A percentile compares a stretch with the other conserved stretches of the same genome.
phyloP scores from a whole-genome alignment of 2,888 invertebrate species.

The Idaea dimidiata region DNA sequence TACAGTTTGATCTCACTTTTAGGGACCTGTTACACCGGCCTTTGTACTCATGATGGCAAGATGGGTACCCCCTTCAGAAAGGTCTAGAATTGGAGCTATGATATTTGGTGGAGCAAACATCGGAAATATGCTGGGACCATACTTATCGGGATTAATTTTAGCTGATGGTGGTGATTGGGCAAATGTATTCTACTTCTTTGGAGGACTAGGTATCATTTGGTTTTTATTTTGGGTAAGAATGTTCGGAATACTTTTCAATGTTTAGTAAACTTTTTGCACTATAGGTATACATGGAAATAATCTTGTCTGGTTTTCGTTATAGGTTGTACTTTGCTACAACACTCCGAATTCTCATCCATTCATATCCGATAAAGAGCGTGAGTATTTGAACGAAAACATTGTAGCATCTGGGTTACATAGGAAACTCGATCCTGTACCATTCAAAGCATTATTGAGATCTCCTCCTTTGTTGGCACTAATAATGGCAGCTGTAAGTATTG shows the following conservation, averaged over 20 bases:
- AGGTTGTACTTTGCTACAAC: slow-evolving; percentile 70
- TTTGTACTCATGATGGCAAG: slow-evolving; percentile 81
- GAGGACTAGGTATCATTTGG: slow-evolving; percentile 76
- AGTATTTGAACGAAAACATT: slow-evolving; percentile 77
- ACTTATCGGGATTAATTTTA: slow-evolving; percentile 69
- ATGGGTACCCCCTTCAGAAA: slow-evolving; percentile 81
- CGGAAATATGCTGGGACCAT: slow-evolving; percentile 77
- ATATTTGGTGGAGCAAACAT: slow-evolving; percentile 81
- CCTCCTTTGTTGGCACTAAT: slow-evolving; percentile 86
- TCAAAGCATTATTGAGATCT: slow-evolving; percentile 83
- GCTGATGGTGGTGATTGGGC: slow-evolving; percentile 76
- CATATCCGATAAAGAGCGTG: slow-evolving; percentile 73
- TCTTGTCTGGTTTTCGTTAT: slow-evolving; percentile 23
- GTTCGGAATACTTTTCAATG: background rate
- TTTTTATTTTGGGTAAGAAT: slow-evolving; percentile 72
- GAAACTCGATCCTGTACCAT: slow-evolving; percentile 83
- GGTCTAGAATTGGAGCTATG: slow-evolving; percentile 80
- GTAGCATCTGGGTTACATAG: slow-evolving; percentile 74
- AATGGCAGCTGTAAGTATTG: slow-evolving; percentile 81
- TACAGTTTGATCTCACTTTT: slow-evolving; percentile 24
- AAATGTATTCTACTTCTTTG: slow-evolving; percentile 80
- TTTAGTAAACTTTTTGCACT: background rate
- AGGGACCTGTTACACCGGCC: slow-evolving; percentile 83
- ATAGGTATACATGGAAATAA: background rate
- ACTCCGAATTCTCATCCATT: slow-evolving; percentile 76